Conservation (phyloP, 2,113 vertebrate genomes). For the Dicentrarchus labrax region DNA sequence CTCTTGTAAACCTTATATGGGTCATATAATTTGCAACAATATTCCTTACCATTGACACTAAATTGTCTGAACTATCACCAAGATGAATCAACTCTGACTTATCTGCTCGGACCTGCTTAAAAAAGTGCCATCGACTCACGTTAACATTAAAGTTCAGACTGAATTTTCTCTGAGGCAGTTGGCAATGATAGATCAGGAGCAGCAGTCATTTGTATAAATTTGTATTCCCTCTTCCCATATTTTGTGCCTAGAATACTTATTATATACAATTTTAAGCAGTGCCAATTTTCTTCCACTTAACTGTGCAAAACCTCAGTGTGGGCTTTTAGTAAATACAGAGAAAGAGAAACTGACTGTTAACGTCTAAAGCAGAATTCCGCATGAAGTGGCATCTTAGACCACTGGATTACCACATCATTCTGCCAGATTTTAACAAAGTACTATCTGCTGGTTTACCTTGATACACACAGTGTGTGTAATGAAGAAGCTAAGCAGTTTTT, state of each 20-base stretch:
- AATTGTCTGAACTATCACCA: too few relatives aligned
- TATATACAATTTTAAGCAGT: neutral
- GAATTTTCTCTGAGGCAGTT: too few relatives aligned
- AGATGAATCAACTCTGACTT: too few relatives aligned
- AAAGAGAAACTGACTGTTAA: neutral
- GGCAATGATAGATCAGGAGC: too few relatives aligned
- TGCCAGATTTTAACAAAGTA: neutral
- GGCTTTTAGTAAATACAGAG: neutral
- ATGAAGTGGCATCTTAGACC: neutral
- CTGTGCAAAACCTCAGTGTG: neutral
- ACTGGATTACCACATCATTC: neutral
- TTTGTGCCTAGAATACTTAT: neutral
- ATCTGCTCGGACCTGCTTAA: too few relatives aligned
- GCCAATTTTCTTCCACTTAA: neutral
- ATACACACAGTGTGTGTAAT: slow-evolving; percentile 20
- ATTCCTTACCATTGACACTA: too few relatives aligned
- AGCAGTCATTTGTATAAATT: neutral
- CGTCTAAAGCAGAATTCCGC: neutral
- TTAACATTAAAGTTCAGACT: too few relatives aligned
- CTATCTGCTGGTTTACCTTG: slow-evolving; percentile 18
- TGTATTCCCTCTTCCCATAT: neutral
- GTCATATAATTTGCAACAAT: neutral
- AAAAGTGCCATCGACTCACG: too few relatives aligned
- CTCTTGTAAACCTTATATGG: neutral
- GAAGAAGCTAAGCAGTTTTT: neutral